A percentile compares a stretch with the other conserved stretches of the same genome.
phyloP scores from a whole-genome alignment of 2,113 vertebrate species.

The Amphiprion percula region DNA sequence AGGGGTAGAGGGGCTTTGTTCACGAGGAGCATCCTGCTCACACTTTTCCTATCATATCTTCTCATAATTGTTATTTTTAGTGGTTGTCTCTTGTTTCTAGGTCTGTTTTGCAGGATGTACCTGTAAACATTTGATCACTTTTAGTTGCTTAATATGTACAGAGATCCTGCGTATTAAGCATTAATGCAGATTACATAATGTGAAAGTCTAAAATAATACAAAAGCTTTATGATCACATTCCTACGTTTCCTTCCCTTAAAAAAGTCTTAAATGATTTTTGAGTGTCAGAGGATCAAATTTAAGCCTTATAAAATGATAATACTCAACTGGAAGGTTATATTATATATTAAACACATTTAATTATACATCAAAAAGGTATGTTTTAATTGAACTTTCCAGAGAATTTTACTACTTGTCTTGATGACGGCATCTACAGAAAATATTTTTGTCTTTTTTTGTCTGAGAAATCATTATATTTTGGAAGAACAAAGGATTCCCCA shows the following conservation, averaged over 20 bases:
- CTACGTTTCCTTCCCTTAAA: slow-evolving; percentile 8
- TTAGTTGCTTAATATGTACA: too few relatives aligned
- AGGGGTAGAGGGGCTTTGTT: slow-evolving; percentile 43
- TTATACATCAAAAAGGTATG: slow-evolving; percentile 75
- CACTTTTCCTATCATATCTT: slow-evolving; percentile 6
- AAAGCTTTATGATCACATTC: slow-evolving; percentile 4
- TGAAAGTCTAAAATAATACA: neutral
- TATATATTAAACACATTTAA: slow-evolving; percentile 73
- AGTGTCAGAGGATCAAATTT: slow-evolving; percentile 28
- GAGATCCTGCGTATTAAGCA: neutral
- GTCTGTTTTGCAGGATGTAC: neutral
- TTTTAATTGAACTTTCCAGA: slow-evolving; percentile 75
- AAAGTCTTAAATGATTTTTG: slow-evolving; percentile 15
- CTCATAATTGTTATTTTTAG: neutral
- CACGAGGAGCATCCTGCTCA: slow-evolving; percentile 26
- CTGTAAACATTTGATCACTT: neutral
- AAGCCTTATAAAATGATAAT: slow-evolving; percentile 43
- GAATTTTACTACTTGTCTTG: slow-evolving; percentile 49
- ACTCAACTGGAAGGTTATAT: slow-evolving; percentile 53
- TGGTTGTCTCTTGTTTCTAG: neutral
- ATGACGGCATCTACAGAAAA: slow-evolving; percentile 51
- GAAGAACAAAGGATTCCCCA: slow-evolving; percentile 59
- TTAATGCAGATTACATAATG: neutral
- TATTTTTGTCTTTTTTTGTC: slow-evolving; percentile 52
- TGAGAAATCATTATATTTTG: slow-evolving; percentile 65